A percentile compares a stretch with the other conserved stretches of the same genome.
These are phyloP conservation scores for Eptesicus fuscus DNA, from an alignment of 2,113 vertebrate species.

Conservation along the genomic window DNA sequence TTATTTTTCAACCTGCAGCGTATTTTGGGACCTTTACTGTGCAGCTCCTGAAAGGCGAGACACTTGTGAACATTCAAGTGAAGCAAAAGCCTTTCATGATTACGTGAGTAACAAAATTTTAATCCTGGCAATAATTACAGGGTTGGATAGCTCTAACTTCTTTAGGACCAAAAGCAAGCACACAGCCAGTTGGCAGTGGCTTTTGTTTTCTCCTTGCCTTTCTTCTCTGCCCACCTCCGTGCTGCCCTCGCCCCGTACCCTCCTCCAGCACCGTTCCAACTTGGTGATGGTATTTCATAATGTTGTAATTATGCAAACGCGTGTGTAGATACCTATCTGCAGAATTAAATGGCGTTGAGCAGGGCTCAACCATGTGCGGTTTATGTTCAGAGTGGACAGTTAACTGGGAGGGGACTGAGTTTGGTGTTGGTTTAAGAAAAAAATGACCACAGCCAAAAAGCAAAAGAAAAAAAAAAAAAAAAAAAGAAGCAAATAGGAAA, in stretches of 20 bases:
- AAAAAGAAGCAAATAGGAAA: background rate
- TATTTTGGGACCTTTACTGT: constrained; percentile 99
- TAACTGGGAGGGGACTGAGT: background rate
- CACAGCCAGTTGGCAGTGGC: constrained; percentile 65
- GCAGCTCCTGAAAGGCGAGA: constrained; percentile 98
- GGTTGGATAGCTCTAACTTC: constrained; percentile 71
- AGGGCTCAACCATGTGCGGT: background rate
- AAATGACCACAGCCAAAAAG: background rate
- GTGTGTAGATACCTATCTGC: constrained; percentile 46
- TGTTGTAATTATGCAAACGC: constrained; percentile 72
- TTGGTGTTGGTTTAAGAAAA: background rate
- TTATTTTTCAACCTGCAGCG: constrained; percentile 82
- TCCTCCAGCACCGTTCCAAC: constrained; percentile 38
- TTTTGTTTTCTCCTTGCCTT: constrained; percentile 38
- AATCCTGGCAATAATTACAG: constrained; percentile 79
- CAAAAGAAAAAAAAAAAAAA: background rate
- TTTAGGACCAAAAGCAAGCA: constrained; percentile 36
- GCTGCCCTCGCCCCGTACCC: background rate
- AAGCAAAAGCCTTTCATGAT: constrained; percentile 99
- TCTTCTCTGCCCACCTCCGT: constrained; percentile 19
- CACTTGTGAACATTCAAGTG: constrained; percentile 99
- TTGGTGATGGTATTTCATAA: constrained; percentile 73
- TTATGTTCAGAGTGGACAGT: background rate
- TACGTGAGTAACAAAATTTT: constrained; percentile 93
- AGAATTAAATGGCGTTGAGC: background rate